phyloP scores from a whole-genome alignment of 2,797 vertebrate genomes.

The Typhlichthys eigenmanni region DNA sequence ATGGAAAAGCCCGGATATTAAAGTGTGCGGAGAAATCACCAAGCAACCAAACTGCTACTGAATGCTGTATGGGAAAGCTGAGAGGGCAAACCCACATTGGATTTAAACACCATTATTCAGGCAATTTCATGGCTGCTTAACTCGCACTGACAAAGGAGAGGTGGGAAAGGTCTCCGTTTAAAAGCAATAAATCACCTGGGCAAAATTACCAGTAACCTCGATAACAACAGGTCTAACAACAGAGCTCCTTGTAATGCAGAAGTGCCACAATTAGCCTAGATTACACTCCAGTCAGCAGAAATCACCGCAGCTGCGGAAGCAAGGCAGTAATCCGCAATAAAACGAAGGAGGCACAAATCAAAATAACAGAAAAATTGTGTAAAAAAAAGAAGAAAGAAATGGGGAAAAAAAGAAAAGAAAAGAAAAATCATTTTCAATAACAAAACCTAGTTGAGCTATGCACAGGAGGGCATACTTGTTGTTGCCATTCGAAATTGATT shows the following conservation, averaged over 20 bases:
- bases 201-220: slow-evolving; percentile 82
- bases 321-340: slow-evolving; percentile 64
- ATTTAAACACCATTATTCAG: slow-evolving; percentile 95
- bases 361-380: no score
- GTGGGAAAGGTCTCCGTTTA: slow-evolving; percentile 79
- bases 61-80: slow-evolving; percentile 63
- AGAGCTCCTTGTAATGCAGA: slow-evolving; percentile 83
- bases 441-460: slow-evolving; percentile 75
- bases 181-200: slow-evolving; percentile 90
- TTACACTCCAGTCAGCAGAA: slow-evolving; percentile 82
- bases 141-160: slow-evolving; percentile 74
- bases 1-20: slow-evolving; percentile 40
- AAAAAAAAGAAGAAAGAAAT: no score
- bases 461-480: slow-evolving; percentile 86
- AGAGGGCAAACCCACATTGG: slow-evolving; percentile 85
- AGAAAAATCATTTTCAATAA: slow-evolving; percentile 80
- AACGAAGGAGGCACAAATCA: slow-evolving; percentile 30
- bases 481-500: slow-evolving; percentile 89
- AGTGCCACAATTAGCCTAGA: slow-evolving; percentile 86
- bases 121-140: slow-evolving; percentile 98
- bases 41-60: slow-evolving; percentile 57
- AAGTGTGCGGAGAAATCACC: slow-evolving; percentile 72
- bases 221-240: slow-evolving; percentile 85
- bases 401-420: slow-evolving; percentile 29
- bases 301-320: slow-evolving; percentile 51